These are phyloP conservation scores for Anarsia innoxiella DNA, from an alignment of 2,888 invertebrate species.

Conservation along the genomic window DNA sequence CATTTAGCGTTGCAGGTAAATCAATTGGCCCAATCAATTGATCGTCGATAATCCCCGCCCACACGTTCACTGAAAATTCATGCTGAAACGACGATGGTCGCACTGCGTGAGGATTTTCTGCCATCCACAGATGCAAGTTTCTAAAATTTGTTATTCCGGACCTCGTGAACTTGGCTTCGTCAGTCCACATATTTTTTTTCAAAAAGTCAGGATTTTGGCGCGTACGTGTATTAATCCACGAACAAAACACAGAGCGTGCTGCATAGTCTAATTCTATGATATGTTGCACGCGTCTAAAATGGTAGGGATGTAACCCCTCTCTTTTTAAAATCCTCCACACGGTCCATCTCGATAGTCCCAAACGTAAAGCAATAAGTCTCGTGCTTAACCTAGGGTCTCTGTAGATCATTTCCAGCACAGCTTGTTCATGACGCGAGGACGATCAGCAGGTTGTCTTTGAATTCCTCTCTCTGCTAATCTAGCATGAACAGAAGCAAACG, in stretches of 20 bases:
- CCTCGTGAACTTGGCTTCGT: conserved; percentile 10
- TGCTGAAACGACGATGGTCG: neutral
- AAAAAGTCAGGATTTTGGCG: no score
- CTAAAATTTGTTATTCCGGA: conserved; percentile 9
- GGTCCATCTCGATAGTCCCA: no score
- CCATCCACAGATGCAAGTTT: conserved; percentile 11
- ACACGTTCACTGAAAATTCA: neutral
- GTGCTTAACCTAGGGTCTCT: neutral
- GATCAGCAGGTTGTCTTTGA: neutral
- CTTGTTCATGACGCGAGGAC: neutral
- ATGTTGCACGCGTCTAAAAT: conserved; percentile 15
- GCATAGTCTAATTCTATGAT: no score
- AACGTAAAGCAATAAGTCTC: no score
- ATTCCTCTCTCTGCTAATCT: neutral
- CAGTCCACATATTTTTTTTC: conserved; percentile 2
- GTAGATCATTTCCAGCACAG: no score
- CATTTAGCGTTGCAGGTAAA: neutral
- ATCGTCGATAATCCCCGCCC: no score
- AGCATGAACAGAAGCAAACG: neutral
- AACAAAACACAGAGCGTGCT: no score
- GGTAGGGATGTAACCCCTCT: conserved; percentile 8
- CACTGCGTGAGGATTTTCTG: conserved; percentile 5
- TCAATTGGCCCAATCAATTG: no score
- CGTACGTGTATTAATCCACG: no score
- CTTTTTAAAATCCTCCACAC: neutral